Evolutionary conservation across 2,888 invertebrate species (phyloP).

Genomic region (Drosophila subquinaria): DNA sequence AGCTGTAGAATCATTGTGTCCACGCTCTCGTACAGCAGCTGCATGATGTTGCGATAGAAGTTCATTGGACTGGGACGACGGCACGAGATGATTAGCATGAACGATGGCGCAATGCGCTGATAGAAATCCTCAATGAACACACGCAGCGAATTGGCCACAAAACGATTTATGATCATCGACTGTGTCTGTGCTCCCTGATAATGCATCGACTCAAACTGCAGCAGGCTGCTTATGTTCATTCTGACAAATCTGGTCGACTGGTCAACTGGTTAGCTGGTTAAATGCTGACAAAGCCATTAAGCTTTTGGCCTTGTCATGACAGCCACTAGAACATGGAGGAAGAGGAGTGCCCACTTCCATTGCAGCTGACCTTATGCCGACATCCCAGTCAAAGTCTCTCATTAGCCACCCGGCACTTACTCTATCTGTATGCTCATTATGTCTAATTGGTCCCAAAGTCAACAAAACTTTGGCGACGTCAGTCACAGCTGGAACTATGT

Average conservation of each 20-base stretch:
- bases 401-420: slow-evolving; percentile 1
- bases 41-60: slow-evolving; percentile 64
- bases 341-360: background rate
- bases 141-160: slow-evolving; percentile 65
- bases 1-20: slow-evolving; percentile 67
- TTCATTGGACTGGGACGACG: slow-evolving; percentile 55
- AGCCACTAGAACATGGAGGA: too few species aligned
- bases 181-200: slow-evolving; percentile 60
- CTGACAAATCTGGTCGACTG: background rate
- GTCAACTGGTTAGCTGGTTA: background rate
- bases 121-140: slow-evolving; percentile 70
- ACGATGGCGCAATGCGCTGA: slow-evolving; percentile 56
- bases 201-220: slow-evolving; percentile 56
- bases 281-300: background rate
- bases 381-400: slow-evolving; percentile 1
- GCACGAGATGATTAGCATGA: slow-evolving; percentile 71
- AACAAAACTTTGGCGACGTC: slow-evolving; percentile 29
- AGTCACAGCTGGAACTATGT: background rate
- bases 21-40: slow-evolving; percentile 61
- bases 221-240: slow-evolving; percentile 51
- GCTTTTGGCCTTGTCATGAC: background rate
- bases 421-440: slow-evolving; percentile 20
- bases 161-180: slow-evolving; percentile 54
- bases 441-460: slow-evolving; percentile 23
- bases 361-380: slow-evolving; percentile 5